Evolutionary conservation across 2,888 invertebrate genomes (phyloP), one percentile per base, ranked within the genome.

Genomic region (Allophyes oxyacanthae): DNA sequence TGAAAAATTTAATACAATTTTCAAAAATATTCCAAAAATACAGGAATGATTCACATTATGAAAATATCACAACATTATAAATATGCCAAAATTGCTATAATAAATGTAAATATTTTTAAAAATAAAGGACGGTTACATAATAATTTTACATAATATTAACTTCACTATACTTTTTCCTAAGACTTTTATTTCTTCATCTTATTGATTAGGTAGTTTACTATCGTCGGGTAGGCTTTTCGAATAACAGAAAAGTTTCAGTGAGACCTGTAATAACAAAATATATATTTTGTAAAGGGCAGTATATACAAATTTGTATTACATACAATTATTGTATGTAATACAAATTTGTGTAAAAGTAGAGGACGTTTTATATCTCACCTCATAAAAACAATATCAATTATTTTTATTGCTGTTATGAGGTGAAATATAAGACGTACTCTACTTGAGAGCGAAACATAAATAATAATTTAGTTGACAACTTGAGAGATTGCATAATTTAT

Each of bases 61-160:
- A 89, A 87, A 91, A 91, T 89, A 91, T 89, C 85, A 90, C 87
- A 86, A 88, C 85, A 89, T 90, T 85, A 88, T 87, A 92, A 90
- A 92, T 89, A 88, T 84, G 87, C 90, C 91, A 91, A 90, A 90
- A 89, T 73, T 82, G 79, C 87, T 90, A 89, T 89, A 90, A 90
- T 89, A 88, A 86, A 86, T 87, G 90, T 90, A 91, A 87, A 91
- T 88, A 86, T 85, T 86, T 81, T 90, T 86, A 90, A 86, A 92
- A 91, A 90, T 88, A 86, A 88, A 85, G 72, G 72, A 85, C 85
- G 80, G 86, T 81, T 82, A 91, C 91, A 83, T 86, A 79, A 82
- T 85, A 90, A 91, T 91, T 90, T 91, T 77, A 89, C 84, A 84
- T 81, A 80, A 83, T 79, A 85, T 80, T 89, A 84, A 88, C 85